Base-by-base conservation (phyloP, 2,888 invertebrate genomes). In the Zhengitettix transpicula region DNA sequence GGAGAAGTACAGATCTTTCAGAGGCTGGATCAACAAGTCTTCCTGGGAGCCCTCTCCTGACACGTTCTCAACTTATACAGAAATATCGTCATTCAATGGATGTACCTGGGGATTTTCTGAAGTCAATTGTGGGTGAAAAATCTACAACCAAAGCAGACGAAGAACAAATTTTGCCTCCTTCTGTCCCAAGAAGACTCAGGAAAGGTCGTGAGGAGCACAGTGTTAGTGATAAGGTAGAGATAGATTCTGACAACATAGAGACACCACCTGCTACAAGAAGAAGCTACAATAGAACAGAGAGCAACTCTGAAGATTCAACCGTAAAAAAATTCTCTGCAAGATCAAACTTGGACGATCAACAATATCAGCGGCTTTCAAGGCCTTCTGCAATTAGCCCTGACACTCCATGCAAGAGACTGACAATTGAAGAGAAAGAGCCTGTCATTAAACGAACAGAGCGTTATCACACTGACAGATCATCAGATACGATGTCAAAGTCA, bases 191-290 rank as follows among this genome's bases (percentile, higher is more conserved):
- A 14, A 65, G 66, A 40, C 58, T 67, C 53, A 65, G 67, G 0
- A 53, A 64, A n/a, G 58, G 58, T 7, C 61, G 61, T n/a, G 64
- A 62, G 28, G 64, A 62, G 3, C 65, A 64, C 42, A 67, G 66
- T n/a, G 65, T 64, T 1, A 62, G 62, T 16, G 85, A 87, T 67
- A 84, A 84, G 70, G 82, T 85, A 12, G 90, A 91, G 69, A 89
- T 92, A 52, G 92, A 92, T 71, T 89, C 90, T 3, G 92, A 92
- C 67, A 92, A 92, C 67, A 87, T 92, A 42, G 91, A 92, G 76
- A 92, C 92, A 1, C 91, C 92, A 17, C 91, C 92, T 9, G 87
- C 84, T 0, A 84, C 84, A 16, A 78, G 91, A 60, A 81, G 85
- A 66, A 73, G 81, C 41, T 83, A 84, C 68, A 40, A 28, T 11